Evolutionary conservation across 2,113 vertebrate species (phyloP).

Genomic region (Cichladusa arquata): DNA sequence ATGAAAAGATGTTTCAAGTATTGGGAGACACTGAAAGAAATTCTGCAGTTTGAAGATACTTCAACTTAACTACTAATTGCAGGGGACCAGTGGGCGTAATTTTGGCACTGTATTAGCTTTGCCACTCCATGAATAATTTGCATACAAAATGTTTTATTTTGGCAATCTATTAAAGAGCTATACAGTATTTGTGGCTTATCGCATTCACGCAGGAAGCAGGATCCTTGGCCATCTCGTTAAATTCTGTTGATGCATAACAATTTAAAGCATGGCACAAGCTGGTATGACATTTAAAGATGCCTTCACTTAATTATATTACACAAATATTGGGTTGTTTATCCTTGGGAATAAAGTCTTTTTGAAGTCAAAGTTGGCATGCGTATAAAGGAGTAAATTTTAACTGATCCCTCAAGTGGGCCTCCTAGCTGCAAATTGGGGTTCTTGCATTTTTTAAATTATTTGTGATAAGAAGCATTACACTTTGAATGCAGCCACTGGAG

Average conservation of each 20-base stretch:
- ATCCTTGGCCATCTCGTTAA: constrained; percentile 99
- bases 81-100: constrained; percentile 88
- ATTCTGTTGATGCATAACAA: constrained; percentile 99
- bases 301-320: constrained; percentile 99
- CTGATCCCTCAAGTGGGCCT: constrained; percentile 79
- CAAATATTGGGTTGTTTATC: constrained; percentile 99
- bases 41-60: constrained; percentile 80
- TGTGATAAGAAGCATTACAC: constrained; percentile 72
- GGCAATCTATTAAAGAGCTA: constrained; percentile 99
- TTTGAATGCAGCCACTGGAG: constrained; percentile 67
- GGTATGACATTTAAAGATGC: constrained; percentile 99
- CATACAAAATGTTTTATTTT: constrained; percentile 99
- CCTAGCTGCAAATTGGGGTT: constrained; percentile 77
- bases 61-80: constrained; percentile 96
- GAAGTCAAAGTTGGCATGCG: constrained; percentile 98
- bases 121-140: constrained; percentile 99
- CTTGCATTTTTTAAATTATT: constrained; percentile 74
- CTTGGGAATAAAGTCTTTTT: constrained; percentile 97
- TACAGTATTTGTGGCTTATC: constrained; percentile 99
- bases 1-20: constrained; percentile 72
- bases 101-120: constrained; percentile 96
- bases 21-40: constrained; percentile 72
- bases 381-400: constrained; percentile 85
- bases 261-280: constrained; percentile 99
- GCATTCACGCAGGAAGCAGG: constrained; percentile 96